A percentile compares a stretch with the other conserved stretches of the same genome.
Evolutionary conservation across 2,113 vertebrate genomes (phyloP).

Genomic region (Zosterops hypoxanthus): DNA sequence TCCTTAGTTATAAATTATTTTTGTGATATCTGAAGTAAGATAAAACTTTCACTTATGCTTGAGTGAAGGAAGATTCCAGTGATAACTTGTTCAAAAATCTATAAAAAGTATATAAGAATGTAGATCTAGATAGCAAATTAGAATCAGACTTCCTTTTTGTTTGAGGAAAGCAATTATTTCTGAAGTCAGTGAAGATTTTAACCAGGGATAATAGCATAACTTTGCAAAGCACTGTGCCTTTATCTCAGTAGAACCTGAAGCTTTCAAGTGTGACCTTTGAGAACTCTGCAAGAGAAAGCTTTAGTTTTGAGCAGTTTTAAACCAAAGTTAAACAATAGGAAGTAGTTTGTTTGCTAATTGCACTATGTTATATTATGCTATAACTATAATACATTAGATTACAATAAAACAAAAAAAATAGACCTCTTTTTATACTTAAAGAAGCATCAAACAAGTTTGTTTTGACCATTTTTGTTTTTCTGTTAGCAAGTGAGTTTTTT

Average conservation of each 20-base stretch:
- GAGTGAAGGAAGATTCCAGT: constrained; percentile 82
- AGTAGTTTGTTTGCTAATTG: not conserved
- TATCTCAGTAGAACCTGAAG: constrained; percentile 66
- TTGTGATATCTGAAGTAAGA: constrained; percentile 80
- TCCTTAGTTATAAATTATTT: constrained; percentile 83
- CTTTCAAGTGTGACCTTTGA: constrained; percentile 75
- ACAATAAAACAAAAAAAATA: not conserved
- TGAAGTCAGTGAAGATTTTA: constrained; percentile 74
- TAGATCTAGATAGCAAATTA: constrained; percentile 84
- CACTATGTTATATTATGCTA: not conserved
- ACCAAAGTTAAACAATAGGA: not conserved
- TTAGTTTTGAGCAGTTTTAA: constrained; percentile 24
- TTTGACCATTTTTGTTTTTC: not conserved
- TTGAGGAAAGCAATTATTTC: constrained; percentile 77
- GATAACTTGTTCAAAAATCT: constrained; percentile 82
- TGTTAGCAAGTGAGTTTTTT: not conserved
- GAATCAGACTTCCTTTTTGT: constrained; percentile 84
- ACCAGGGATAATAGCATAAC: constrained; percentile 78
- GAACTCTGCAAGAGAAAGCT: constrained; percentile 26
- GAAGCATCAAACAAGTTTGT: not conserved
- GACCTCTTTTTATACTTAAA: not conserved
- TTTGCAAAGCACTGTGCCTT: constrained; percentile 65
- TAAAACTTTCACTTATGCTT: constrained; percentile 87
- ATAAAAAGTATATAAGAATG: constrained; percentile 85
- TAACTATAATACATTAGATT: not conserved